These are phyloP conservation scores for Aratinga solstitialis DNA, from an alignment of 2,797 vertebrate species.

Conservation along the genomic window DNA sequence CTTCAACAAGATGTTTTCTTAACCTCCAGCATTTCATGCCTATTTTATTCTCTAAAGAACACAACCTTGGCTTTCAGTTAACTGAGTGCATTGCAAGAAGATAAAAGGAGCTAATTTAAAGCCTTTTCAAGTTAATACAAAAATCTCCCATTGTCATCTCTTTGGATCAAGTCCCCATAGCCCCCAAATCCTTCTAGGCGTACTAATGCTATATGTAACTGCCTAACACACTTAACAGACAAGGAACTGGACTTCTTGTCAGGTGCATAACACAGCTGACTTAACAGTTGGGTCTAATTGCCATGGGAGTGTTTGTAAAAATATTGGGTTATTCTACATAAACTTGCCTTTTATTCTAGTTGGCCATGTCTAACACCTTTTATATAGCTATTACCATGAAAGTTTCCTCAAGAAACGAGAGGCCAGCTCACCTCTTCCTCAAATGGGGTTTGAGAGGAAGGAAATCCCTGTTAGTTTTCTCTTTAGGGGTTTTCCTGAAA, in stretches of 20 bases:
- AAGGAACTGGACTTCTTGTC: neutral
- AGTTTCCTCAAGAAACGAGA: neutral
- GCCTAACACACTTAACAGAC: neutral
- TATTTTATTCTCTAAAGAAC: neutral
- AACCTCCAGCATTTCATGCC: neutral
- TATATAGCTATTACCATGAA: neutral
- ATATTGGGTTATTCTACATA: neutral
- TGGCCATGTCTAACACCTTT: neutral
- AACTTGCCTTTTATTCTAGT: neutral
- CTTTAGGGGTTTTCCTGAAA: neutral
- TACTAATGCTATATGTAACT: neutral
- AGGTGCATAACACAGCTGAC: neutral
- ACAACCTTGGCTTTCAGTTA: neutral
- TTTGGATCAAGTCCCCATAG: neutral
- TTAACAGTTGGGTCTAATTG: neutral
- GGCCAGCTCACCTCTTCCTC: neutral
- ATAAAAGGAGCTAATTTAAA: neutral
- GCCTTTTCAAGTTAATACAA: neutral
- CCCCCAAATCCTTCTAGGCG: neutral
- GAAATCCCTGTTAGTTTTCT: neutral
- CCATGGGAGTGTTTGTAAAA: neutral
- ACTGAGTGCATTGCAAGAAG: neutral
- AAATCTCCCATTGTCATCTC: neutral
- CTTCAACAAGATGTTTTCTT: neutral
- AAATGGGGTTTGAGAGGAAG: neutral